Base-by-base conservation (phyloP, 2,888 invertebrate species). In the Brassicogethes aeneus region DNA sequence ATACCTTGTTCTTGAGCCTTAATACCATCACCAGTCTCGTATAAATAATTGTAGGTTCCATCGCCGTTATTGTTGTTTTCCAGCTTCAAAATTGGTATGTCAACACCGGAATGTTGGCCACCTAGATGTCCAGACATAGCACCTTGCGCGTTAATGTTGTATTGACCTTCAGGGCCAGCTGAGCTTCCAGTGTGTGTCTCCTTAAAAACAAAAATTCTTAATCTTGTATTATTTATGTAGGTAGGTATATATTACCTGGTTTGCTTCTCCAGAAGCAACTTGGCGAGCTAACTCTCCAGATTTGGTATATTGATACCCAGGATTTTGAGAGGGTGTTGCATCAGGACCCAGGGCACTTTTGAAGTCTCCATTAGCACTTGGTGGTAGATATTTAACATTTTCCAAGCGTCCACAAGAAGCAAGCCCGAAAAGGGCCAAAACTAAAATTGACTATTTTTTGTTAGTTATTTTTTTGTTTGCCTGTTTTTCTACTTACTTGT, bases 11-110 rank as follows among this genome's bases (percentile, higher is more conserved):
- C 59, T 44, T 60, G 56, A 12, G 58, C 73, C 14, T 60, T 58
- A 48, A 75, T 74, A 23, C 75, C 75, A 53, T 76, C 73, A 15
- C 74, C 75, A n/a, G 76, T 75, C 60, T 76, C 76, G 44, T 75
- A 76, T 37, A 66, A 67, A 48, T 41, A 61, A 42, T 55, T 54
- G 48, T 60, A 61, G 37, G 50, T 54, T 12, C 56, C 57, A 36
- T 60, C 62, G 16, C 60, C 56, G 45, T 64, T 61, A 39, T 55
- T 54, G 42, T 59, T 53, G 47, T 61, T 62, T 42, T 61, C 57
- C 15, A 55, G 45, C 35, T 55, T 54, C 10, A 61, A 46, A 31
- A 62, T 62, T 2, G 59, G 60, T 8, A 56, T 47, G 16, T 56
- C 49, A 7, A 42, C 42, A 13, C 52, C 45, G 23, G 47, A 23